Evolutionary conservation across 2,113 vertebrate species (phyloP).

Genomic region (Coryphaenoides rupestris): DNA sequence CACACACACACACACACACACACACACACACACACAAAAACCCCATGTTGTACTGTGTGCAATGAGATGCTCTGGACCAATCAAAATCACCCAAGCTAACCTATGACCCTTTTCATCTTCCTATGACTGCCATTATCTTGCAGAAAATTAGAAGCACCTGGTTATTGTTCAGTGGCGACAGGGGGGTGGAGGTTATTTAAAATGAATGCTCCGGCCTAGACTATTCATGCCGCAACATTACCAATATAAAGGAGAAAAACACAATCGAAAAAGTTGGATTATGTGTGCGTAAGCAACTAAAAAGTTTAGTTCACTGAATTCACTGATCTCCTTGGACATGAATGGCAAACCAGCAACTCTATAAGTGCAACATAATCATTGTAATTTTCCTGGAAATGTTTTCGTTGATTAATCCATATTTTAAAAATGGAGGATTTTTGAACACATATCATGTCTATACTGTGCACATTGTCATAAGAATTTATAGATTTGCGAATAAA

Average conservation of each 20-base stretch:
- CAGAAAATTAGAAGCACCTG: slow-evolving; percentile 78
- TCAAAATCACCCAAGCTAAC: slow-evolving; percentile 70
- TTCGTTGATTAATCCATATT: too few relatives aligned
- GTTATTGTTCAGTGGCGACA: slow-evolving; percentile 72
- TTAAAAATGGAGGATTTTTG: too few relatives aligned
- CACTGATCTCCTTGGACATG: background rate
- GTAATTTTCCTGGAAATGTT: too few relatives aligned
- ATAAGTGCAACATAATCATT: too few relatives aligned
- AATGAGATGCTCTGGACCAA: slow-evolving; percentile 68
- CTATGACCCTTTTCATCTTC: slow-evolving; percentile 79
- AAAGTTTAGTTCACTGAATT: background rate
- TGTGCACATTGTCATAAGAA: too few relatives aligned
- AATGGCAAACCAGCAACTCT: too few relatives aligned
- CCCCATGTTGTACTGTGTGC: too few relatives aligned
- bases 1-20: too few relatives aligned
- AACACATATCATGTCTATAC: too few relatives aligned
- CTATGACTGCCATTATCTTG: slow-evolving; percentile 80
- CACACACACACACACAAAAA: too few relatives aligned
- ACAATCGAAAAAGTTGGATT: slow-evolving; percentile 31
- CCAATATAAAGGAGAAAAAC: slow-evolving; percentile 31
- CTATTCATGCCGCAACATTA: slow-evolving; percentile 53
- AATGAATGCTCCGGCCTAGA: slow-evolving; percentile 67
- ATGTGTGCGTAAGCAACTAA: background rate
- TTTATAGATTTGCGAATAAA: background rate
- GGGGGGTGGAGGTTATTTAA: slow-evolving; percentile 68